Conservation (phyloP, 2,888 invertebrate genomes). For the Elysia crispata region DNA sequence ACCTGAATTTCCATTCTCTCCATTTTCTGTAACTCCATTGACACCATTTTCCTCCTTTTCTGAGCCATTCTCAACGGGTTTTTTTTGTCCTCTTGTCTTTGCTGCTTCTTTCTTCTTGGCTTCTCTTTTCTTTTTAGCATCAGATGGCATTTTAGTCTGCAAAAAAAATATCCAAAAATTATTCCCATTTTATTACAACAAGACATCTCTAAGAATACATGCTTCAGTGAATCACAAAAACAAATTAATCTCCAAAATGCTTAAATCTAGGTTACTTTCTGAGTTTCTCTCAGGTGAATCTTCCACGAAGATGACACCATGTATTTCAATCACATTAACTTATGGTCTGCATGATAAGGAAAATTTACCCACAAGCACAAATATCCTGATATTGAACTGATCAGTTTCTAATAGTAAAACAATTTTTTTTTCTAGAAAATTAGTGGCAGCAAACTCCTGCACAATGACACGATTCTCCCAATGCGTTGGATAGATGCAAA, state of each 20-base stretch:
- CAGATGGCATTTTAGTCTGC: conserved; percentile 90
- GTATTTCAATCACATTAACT: not conserved
- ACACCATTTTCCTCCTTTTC: conserved; percentile 61
- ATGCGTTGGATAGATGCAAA: too few species aligned
- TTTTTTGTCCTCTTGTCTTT: conserved; percentile 80
- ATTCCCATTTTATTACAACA: not conserved
- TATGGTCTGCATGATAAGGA: too few species aligned
- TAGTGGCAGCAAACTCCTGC: too few species aligned
- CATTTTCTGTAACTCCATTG: conserved; percentile 42
- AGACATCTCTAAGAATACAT: not conserved
- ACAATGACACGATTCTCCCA: too few species aligned
- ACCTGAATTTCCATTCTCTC: conserved; percentile 47
- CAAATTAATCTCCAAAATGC: not conserved
- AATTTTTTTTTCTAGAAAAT: too few species aligned
- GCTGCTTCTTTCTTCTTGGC: conserved; percentile 98
- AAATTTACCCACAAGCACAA: too few species aligned
- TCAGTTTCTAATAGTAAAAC: too few species aligned
- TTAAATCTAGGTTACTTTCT: not conserved
- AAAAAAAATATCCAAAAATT: not conserved
- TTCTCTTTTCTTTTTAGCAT: conserved; percentile 97
- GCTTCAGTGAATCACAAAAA: not conserved
- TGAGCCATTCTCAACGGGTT: conserved; percentile 46
- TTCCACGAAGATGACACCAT: not conserved
- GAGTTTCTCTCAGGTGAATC: not conserved
- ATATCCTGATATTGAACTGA: too few species aligned